Conservation (phyloP, 2,113 vertebrate species). For the Mionectes macconnelli region DNA sequence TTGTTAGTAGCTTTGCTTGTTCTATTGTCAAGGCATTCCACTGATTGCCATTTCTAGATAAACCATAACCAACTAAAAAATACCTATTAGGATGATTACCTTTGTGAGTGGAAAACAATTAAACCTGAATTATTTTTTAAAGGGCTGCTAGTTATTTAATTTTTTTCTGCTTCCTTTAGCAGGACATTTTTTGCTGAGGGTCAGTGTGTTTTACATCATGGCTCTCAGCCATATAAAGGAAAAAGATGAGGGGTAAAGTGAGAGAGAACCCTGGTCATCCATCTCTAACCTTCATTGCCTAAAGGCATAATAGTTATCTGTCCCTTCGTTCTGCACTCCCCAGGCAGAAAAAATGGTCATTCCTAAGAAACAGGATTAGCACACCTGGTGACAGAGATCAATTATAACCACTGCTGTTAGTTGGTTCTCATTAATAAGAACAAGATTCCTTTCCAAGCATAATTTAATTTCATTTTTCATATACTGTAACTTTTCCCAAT, state of each 20-base stretch:
- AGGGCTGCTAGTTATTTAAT: background rate
- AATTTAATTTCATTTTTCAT: background rate
- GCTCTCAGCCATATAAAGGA: background rate
- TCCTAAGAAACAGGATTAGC: background rate
- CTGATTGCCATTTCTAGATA: background rate
- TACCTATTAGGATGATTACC: slow-evolving; percentile 6
- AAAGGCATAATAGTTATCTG: background rate
- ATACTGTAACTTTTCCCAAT: background rate
- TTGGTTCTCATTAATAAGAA: background rate
- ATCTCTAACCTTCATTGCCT: background rate
- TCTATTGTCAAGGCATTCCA: background rate
- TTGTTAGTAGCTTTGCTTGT: background rate
- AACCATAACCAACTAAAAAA: slow-evolving; percentile 13
- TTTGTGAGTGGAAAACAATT: slow-evolving; percentile 6
- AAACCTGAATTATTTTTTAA: background rate
- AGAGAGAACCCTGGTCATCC: background rate
- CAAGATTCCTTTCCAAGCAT: background rate
- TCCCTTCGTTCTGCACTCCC: background rate
- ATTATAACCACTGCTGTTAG: background rate
- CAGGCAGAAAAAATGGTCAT: background rate
- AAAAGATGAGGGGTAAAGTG: background rate
- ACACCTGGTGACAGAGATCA: background rate
- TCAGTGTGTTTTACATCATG: background rate
- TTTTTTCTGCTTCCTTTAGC: background rate
- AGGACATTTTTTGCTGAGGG: background rate